A percentile compares a stretch with the other conserved stretches of the same genome.
phyloP scores from a whole-genome alignment of 1,140 invertebrate species.

The Branchinecta lynchi region DNA sequence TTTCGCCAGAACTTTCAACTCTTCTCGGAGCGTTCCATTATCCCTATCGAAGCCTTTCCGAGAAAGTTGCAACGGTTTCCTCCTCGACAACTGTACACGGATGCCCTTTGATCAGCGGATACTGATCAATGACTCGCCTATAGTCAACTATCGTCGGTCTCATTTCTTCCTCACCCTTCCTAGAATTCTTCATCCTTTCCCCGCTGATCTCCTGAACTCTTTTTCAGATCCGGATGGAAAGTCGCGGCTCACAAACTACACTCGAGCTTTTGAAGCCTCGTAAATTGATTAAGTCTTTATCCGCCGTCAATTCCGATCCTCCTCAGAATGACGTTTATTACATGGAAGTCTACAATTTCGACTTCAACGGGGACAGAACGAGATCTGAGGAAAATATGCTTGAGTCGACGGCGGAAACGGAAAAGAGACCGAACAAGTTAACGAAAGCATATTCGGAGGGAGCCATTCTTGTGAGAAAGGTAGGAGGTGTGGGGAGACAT shows the following conservation, averaged over 20 bases:
- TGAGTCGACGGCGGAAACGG: neutral
- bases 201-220: too few species aligned
- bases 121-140: too few species aligned
- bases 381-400: neutral
- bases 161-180: too few species aligned
- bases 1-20: too few species aligned
- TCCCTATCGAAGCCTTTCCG: too few species aligned
- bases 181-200: too few species aligned
- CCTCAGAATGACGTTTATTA: neutral
- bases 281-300: conserved; percentile 6
- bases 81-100: too few species aligned
- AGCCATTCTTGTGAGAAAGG: neutral
- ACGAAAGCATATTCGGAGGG: conserved; percentile 3
- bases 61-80: too few species aligned
- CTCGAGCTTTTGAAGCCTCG: neutral
- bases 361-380: neutral
- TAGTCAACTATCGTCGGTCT: too few species aligned
- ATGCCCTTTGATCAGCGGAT: too few species aligned
- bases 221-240: neutral
- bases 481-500: neutral
- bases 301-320: neutral
- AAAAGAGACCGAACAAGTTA: neutral
- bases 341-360: conserved; percentile 7
- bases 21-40: too few species aligned
- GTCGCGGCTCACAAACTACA: neutral